Base-by-base conservation (phyloP, 30 jellyfish, hydroid and myxozoan genomes). In the Cassiopea xamachana region DNA sequence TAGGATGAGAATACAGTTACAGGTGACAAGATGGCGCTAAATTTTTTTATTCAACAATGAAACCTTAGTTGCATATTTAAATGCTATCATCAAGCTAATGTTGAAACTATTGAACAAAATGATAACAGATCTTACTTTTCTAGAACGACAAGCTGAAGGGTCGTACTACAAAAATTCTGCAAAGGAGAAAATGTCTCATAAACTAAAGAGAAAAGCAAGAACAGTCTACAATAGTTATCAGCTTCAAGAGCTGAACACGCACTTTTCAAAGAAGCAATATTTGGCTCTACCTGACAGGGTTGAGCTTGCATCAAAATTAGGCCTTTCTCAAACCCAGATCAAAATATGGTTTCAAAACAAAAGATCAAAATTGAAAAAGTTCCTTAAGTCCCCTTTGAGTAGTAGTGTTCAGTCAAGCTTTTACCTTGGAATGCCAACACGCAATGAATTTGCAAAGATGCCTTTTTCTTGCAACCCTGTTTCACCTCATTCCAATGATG, bases 211-310 rank as follows among this genome's bases (percentile, higher is more conserved):
- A 73, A 94, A 94, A 68, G 97, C 98, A 46, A 81, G 98, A 60
- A 94, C 98, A 61, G 90, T 94, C 1, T 94, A 94, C 87, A 94
- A 91, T 88, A 94, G 97, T 75, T 83, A 59, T 85, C 98, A 94
- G 75, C 89, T 94, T 49, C 96, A 90, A 8, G 97, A 90, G 55
- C 93, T 94, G 10, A 94, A 94, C 85, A 72, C 70, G 45, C 85
- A 93, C 58, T 94, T 94, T 86, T 77, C 93, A 39, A 75, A 83
- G 44, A 79, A 96, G 15, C 97, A 91, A 70, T 94, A 94, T 78
- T 72, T 94, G 45, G 98, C 98, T 2, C 90, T 94, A 15, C 98
- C 98, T 68, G 98, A 94, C 83, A 81, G 98, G 87, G 98, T 97
- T 3, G 97, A 91, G 50, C 97, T 94, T n/a, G 98, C 98, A 1